Base-by-base conservation (phyloP, 2,113 vertebrate genomes). In the Microcebus murinus region DNA sequence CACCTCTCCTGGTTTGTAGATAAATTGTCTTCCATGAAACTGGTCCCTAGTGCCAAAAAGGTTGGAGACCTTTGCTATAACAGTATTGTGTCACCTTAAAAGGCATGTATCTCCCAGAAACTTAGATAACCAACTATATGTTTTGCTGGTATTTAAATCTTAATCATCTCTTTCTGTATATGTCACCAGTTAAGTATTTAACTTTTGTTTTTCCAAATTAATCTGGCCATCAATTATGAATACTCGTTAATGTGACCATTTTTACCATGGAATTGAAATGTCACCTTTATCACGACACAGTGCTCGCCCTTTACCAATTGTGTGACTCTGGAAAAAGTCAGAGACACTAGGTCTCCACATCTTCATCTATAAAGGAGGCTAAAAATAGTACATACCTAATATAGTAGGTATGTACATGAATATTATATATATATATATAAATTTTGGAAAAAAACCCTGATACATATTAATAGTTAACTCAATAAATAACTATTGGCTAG, bases 361-460 rank as follows among this genome's bases (percentile, higher is more conserved):
- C 14, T 3, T 70, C 48, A 48, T 29, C 39, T 55, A 29, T 48
- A 85, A 57, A 52, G 52, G 0, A 9, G 29, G 15, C 80, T 61
- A 34, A 27, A 31, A 11, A 14, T 42, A 61, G 7, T 45, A 34
- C 3, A 34, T 11, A 83, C 3, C 1, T 55, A 4, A 79, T 4
- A 17, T 0, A 0, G 15, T 15, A 18, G 1, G 0, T n/a, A 45
- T 48, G 15, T 80, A 29, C 61, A 59, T 76, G 67, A 48, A 0
- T n/a, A 71, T 71, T 0, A 0, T n/a, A 71, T 9, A 2, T n/a
- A 50, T 48, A 34, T 50, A 45, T 48, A 29, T 50, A 52, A 83
- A 79, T 63, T 0, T 9, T 83, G 6, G 57, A 87, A 89, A 92
- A 3, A 68, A 59, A 50, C 11, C 11, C 39, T 90, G 25, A 18